Evolutionary conservation across 2,113 vertebrate genomes (phyloP).

Genomic region (Raja brachyura): DNA sequence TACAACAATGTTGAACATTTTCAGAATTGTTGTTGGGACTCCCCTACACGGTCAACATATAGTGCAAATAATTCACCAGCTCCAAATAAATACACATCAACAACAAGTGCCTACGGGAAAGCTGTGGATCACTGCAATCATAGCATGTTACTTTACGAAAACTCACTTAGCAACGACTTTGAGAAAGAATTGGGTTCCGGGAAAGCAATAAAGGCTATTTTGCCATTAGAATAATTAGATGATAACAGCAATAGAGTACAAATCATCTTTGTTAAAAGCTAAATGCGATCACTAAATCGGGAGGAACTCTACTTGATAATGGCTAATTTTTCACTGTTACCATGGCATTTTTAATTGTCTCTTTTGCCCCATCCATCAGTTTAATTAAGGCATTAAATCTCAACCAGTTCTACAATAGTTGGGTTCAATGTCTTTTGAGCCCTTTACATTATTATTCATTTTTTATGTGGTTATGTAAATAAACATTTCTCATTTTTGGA

Average conservation of each 20-base stretch:
- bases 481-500: neutral
- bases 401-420: neutral
- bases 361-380: neutral
- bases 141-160: neutral
- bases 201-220: neutral
- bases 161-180: neutral
- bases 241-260: neutral
- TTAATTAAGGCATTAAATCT: neutral
- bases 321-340: neutral
- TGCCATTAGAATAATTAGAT: neutral
- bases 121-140: neutral
- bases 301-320: neutral
- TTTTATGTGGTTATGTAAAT: neutral
- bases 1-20: neutral
- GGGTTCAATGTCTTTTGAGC: neutral
- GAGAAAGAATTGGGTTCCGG: neutral
- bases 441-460: neutral
- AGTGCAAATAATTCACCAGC: neutral
- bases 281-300: neutral
- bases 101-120: neutral
- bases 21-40: neutral
- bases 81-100: neutral
- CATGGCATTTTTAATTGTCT: neutral
- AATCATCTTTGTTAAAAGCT: neutral
- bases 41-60: neutral